Conservation (phyloP, 2,797 vertebrate genomes). For the Gallirallus australis region DNA sequence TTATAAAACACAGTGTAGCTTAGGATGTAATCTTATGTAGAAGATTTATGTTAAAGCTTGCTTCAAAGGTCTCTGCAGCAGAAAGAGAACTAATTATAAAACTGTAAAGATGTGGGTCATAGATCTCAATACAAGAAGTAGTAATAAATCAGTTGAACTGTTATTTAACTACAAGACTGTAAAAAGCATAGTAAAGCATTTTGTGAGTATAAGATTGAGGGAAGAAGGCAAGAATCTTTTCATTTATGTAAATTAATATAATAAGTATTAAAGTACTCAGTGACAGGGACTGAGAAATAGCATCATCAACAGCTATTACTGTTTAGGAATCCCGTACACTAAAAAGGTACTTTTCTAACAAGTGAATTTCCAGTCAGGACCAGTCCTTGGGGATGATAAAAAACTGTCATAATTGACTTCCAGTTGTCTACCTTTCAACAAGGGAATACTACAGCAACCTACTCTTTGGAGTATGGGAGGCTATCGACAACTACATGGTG, state of each 20-base stretch:
- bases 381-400: background rate
- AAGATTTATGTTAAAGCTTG: background rate
- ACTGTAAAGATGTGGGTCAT: background rate
- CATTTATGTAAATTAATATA: background rate
- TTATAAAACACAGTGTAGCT: background rate
- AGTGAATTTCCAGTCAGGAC: background rate
- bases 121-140: background rate
- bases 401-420: background rate
- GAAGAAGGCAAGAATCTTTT: background rate
- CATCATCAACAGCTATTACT: background rate
- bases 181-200: background rate
- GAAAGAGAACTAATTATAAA: background rate
- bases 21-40: background rate
- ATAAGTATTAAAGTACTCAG: background rate
- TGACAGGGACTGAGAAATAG: background rate
- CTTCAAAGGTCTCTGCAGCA: background rate
- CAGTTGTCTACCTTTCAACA: background rate
- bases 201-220: background rate
- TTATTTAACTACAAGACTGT: background rate
- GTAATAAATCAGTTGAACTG: background rate
- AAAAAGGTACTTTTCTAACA: background rate
- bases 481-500: background rate
- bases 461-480: background rate
- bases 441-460: background rate
- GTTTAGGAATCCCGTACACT: background rate